Conservation (phyloP, 1,140 invertebrate genomes). For the Panagrolaimus sp. region DNA sequence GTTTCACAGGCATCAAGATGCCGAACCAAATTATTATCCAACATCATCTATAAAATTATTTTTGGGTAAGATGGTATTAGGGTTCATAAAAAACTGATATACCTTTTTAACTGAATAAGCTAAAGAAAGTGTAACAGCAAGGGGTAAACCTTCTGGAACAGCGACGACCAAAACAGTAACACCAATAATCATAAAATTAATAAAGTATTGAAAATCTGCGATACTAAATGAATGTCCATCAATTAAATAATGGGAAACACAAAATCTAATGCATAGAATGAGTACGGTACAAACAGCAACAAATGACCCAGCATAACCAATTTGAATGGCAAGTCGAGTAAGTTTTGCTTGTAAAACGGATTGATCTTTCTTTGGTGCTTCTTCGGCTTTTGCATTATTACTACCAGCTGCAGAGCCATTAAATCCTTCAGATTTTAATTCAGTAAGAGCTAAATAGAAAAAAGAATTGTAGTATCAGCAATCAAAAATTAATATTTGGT, state of each 20-base stretch:
- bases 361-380: conserved; percentile 75
- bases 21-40: conserved; percentile 96
- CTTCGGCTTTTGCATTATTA: conserved; percentile 29
- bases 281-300: conserved; percentile 93
- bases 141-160: conserved; percentile 92
- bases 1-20: conserved; percentile 99
- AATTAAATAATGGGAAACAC: conserved; percentile 73
- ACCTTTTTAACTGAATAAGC: conserved; percentile 96
- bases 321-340: conserved; percentile 96
- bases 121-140: conserved; percentile 92
- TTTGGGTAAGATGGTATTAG: neutral
- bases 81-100: neutral
- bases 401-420: conserved; percentile 45
- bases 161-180: conserved; percentile 98
- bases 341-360: conserved; percentile 97
- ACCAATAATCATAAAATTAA: conserved; percentile 96
- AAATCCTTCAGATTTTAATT: conserved; percentile 50
- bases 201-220: conserved; percentile 75
- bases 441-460: conserved; percentile 39
- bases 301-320: conserved; percentile 95
- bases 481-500: too few species aligned
- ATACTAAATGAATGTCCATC: conserved; percentile 48
- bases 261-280: conserved; percentile 90
- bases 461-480: too few species aligned
- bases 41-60: conserved; percentile 90